These are phyloP conservation scores for Drosophila hydei DNA, from an alignment of 1,140 invertebrate genomes.

Conservation along the genomic window DNA sequence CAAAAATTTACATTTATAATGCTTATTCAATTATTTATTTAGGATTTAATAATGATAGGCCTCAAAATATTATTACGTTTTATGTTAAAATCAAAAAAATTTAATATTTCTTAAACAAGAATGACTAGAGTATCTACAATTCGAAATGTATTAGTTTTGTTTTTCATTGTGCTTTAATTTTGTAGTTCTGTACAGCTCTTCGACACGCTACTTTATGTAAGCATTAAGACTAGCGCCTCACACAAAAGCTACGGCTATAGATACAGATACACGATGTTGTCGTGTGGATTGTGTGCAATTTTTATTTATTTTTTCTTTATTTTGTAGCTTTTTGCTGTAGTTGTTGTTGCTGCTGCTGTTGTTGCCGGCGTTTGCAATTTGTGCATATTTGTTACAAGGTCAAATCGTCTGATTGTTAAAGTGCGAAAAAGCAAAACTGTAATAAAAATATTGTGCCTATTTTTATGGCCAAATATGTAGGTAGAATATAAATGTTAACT, in stretches of 20 bases:
- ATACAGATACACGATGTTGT: slow-evolving; percentile 25
- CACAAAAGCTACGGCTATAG: slow-evolving; percentile 35
- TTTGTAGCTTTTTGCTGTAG: slow-evolving; percentile 19
- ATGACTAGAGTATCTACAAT: neutral
- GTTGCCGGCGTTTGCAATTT: slow-evolving; percentile 60
- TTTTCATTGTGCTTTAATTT: slow-evolving; percentile 32
- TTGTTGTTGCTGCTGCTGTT: slow-evolving; percentile 34
- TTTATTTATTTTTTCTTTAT: slow-evolving; percentile 31
- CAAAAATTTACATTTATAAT: too few relatives aligned
- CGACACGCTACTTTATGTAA: slow-evolving; percentile 79
- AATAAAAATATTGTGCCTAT: slow-evolving; percentile 45
- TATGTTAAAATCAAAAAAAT: too few relatives aligned
- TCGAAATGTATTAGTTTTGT: neutral
- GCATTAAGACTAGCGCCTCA: slow-evolving; percentile 72
- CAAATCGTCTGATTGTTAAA: slow-evolving; percentile 60
- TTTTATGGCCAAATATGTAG: slow-evolving; percentile 34
- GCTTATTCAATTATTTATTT: too few relatives aligned
- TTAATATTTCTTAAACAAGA: too few relatives aligned
- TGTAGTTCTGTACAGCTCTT: slow-evolving; percentile 51
- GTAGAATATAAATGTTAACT: too few relatives aligned
- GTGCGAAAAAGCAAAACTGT: slow-evolving; percentile 59
- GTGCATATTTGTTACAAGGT: slow-evolving; percentile 79
- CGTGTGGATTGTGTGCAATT: slow-evolving; percentile 44
- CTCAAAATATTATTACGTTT: too few relatives aligned
- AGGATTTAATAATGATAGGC: too few relatives aligned